Percentiles rank a stretch among this genome's conserved stretches.
Evolutionary conservation across 2,888 invertebrate genomes (phyloP).

Genomic region (Callinectes sapidus): DNA sequence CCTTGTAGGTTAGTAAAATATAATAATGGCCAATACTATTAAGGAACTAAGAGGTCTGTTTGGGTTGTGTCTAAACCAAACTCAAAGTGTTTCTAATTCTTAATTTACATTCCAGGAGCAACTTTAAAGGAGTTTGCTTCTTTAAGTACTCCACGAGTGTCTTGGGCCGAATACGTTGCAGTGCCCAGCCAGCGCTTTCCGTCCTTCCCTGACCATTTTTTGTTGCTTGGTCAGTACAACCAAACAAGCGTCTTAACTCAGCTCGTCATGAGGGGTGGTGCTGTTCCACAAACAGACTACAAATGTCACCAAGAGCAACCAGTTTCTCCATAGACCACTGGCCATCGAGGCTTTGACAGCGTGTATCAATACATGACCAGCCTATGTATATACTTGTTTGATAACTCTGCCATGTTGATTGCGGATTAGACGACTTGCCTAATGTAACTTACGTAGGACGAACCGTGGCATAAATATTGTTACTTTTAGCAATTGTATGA

Average conservation of each 20-base stretch:
- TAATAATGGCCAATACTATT: background rate
- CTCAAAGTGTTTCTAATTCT: background rate
- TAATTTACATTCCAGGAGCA: conserved; percentile 35
- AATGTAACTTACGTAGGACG: background rate
- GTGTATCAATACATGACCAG: background rate
- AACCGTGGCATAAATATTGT: background rate
- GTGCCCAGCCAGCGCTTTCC: background rate
- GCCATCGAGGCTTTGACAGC: background rate
- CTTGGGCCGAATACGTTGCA: conserved; percentile 46
- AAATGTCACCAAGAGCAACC: conserved; percentile 4
- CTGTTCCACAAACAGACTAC: background rate
- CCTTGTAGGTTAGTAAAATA: conserved; percentile 41
- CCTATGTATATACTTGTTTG: background rate
- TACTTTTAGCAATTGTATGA: background rate
- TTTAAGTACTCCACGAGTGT: conserved; percentile 32
- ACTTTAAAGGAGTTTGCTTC: conserved; percentile 40
- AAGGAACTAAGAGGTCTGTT: background rate
- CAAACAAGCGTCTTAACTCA: conserved; percentile 17
- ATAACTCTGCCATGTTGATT: background rate
- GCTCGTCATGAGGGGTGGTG: conserved; percentile 50
- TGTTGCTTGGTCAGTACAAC: conserved; percentile 51
- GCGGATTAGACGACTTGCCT: background rate
- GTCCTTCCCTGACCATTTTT: conserved; percentile 32
- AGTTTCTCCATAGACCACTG: background rate
- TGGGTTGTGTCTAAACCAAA: background rate